phyloP scores from a whole-genome alignment of 2,888 invertebrate genomes.

The Phanerotoma sp. region DNA sequence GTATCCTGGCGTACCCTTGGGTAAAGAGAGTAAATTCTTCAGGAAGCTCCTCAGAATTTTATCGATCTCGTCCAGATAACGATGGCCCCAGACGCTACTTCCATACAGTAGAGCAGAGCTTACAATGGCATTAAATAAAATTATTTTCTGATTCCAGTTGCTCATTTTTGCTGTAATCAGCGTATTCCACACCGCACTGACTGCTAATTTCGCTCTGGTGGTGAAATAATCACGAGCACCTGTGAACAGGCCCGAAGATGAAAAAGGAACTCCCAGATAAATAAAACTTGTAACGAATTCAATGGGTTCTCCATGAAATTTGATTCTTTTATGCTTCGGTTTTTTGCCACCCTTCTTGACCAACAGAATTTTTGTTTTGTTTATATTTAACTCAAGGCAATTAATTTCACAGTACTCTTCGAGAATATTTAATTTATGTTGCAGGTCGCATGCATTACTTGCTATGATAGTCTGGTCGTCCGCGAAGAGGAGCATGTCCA shows the following conservation, averaged over 20 bases:
- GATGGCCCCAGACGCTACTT: neutral
- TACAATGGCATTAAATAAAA: slow-evolving; percentile 11
- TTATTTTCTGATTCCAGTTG: slow-evolving; percentile 8
- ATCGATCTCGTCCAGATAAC: neutral
- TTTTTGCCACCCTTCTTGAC: slow-evolving; percentile 7
- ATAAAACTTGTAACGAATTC: slow-evolving; percentile 13
- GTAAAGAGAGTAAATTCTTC: slow-evolving; percentile 1
- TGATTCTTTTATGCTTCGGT: neutral
- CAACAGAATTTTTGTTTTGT: slow-evolving; percentile 15
- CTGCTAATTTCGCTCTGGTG: slow-evolving; percentile 11
- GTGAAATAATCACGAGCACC: neutral
- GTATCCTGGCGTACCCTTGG: slow-evolving; percentile 14
- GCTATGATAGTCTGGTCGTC: neutral
- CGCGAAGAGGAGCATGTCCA: neutral
- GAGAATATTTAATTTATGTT: slow-evolving; percentile 3
- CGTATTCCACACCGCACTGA: slow-evolving; percentile 14
- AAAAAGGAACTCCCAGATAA: slow-evolving; percentile 23
- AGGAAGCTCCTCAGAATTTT: neutral
- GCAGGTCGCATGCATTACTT: neutral
- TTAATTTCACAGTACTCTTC: slow-evolving; percentile 15
- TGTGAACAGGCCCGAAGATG: slow-evolving; percentile 13
- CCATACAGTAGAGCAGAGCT: neutral
- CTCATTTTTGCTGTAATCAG: slow-evolving; percentile 11
- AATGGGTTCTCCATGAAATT: neutral
- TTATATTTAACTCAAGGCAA: slow-evolving; percentile 11